Conservation (phyloP, 2,888 invertebrate genomes). For the Noctua pronuba region DNA sequence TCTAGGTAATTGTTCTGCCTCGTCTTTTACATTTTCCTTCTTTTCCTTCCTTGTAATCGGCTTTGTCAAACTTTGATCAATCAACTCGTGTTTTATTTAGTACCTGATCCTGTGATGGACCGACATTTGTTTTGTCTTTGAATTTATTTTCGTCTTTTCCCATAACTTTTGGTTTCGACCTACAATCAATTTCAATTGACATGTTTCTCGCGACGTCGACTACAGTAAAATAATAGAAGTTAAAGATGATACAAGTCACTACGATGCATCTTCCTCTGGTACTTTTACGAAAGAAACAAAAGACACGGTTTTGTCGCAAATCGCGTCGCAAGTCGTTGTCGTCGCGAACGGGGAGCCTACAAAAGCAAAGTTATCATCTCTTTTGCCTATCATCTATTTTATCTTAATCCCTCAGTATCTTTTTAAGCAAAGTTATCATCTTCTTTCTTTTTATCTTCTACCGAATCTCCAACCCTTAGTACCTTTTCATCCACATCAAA, state of each 20-base stretch:
- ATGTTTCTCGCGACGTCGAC: neutral
- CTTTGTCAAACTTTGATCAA: constrained; percentile 46
- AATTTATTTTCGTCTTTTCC: constrained; percentile 5
- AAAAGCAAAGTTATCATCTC: neutral
- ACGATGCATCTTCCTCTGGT: neutral
- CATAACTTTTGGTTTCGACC: neutral
- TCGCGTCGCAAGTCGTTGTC: neutral
- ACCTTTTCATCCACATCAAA: neutral
- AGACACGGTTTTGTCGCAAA: neutral
- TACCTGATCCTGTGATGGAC: neutral
- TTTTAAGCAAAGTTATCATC: no score
- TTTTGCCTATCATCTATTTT: neutral
- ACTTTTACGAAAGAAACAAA: neutral
- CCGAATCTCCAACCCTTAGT: no score
- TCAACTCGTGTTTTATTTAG: constrained; percentile 8
- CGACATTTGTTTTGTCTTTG: constrained; percentile 12
- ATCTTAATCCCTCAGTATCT: neutral
- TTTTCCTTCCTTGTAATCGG: constrained; percentile 1
- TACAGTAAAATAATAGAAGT: neutral
- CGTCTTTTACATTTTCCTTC: constrained; percentile 41
- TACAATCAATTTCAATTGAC: neutral
- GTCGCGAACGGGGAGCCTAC: neutral
- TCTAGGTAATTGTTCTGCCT: constrained; percentile 41
- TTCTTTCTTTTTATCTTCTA: no score
- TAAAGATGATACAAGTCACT: neutral